A percentile compares a stretch with the other conserved stretches of the same genome.
Evolutionary conservation across 2,888 invertebrate species (phyloP).

Genomic region (Gibbula magus): DNA sequence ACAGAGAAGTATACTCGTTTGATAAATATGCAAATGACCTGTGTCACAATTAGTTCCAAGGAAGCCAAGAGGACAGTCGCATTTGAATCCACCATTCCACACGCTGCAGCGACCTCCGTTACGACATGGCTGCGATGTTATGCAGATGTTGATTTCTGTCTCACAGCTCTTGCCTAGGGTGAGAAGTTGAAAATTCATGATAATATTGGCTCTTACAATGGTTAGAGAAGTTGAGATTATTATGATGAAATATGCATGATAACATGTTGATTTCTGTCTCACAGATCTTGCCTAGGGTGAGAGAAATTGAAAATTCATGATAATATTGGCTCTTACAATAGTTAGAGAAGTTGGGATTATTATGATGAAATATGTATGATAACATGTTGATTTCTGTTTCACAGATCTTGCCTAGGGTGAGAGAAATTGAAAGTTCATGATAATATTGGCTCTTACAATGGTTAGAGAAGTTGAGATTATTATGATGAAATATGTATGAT

Average conservation of each 20-base stretch:
- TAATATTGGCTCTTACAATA: too few relatives aligned
- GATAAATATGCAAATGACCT: slow-evolving; percentile 77
- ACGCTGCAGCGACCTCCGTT: slow-evolving; percentile 85
- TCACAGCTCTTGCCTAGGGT: slow-evolving; percentile 77
- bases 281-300: slow-evolving; percentile 74
- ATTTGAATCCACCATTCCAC: slow-evolving; percentile 80
- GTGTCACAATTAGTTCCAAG: slow-evolving; percentile 87
- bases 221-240: too few relatives aligned
- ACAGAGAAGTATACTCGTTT: too few relatives aligned
- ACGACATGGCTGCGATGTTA: slow-evolving; percentile 83
- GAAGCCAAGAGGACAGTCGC: slow-evolving; percentile 88
- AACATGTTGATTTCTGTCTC: slow-evolving; percentile 81
- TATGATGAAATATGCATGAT: too few relatives aligned
- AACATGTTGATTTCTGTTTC: slow-evolving; percentile 81
- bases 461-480: too few relatives aligned
- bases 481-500: too few relatives aligned
- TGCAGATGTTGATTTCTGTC: slow-evolving; percentile 81
- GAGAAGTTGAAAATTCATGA: background rate
- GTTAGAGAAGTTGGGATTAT: too few relatives aligned
- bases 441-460: too few relatives aligned
- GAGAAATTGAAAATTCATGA: background rate
- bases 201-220: too few relatives aligned
- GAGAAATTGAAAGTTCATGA: background rate
- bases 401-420: slow-evolving; percentile 74
- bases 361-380: too few relatives aligned